phyloP scores from a whole-genome alignment of 2,888 invertebrate species.

The Acutogordius australiensis region DNA sequence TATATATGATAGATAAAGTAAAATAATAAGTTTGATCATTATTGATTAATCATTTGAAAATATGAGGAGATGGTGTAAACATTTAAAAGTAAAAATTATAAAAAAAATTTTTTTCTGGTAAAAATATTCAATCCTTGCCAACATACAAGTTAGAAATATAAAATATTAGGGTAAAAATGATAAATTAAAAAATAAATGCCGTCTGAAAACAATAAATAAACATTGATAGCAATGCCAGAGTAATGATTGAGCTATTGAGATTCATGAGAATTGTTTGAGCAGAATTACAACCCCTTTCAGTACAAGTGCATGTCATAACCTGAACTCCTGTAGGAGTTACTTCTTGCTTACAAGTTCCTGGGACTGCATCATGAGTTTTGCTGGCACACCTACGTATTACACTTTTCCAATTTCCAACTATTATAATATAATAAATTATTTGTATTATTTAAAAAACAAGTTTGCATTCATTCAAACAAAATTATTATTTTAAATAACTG shows the following conservation, averaged over 20 bases:
- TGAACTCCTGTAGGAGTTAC: neutral
- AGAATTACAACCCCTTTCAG: neutral
- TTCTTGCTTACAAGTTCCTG: constrained; percentile 4
- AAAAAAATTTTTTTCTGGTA: no score
- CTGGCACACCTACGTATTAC: neutral
- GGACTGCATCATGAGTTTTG: neutral
- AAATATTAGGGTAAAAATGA: neutral
- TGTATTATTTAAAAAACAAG: no score
- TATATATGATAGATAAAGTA: no score
- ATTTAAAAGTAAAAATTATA: no score
- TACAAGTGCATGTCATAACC: neutral
- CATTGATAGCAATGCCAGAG: neutral
- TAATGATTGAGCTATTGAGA: neutral
- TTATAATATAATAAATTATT: neutral
- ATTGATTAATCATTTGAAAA: no score
- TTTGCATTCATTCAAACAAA: no score
- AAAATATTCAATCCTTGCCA: no score
- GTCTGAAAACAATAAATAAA: neutral
- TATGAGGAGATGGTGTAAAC: no score
- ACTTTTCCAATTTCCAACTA: neutral
- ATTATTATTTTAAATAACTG: neutral
- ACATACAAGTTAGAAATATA: neutral
- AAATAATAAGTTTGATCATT: no score
- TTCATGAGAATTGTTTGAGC: neutral
- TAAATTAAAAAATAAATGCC: neutral